Evolutionary conservation across 37 sponge, comb jelly and placozoan genomes (phyloP), one percentile per base, ranked within the genome.

Genomic region (Cliona cf. orientalis): DNA sequence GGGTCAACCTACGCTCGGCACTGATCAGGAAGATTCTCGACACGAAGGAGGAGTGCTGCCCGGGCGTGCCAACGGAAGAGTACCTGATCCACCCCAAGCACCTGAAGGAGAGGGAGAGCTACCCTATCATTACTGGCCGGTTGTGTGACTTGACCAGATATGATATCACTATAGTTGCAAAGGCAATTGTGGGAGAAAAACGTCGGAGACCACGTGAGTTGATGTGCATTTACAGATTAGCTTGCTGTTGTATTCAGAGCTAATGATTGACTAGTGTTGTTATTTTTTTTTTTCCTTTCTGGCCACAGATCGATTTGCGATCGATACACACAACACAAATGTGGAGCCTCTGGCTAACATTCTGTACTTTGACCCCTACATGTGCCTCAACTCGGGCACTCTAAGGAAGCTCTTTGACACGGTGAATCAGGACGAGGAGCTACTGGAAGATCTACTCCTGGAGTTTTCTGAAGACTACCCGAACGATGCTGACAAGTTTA

Each of bases 21-120:
- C 17, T 86, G 40, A 77, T 86, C 33, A 40, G 38, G n/a, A 77
- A 76, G 21, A 86, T 86, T 34, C 43, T 86, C 2, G 73, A 71
- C 0, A 45, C 71, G 3, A 86, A 71, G 44, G 28, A 45, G 25
- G 71, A 60, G 1, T 78, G 55, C 31, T 58, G 71, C 45, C 64
- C 63, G 1, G 53, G 61, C 0, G 9, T 86, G 0, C 0, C 0
- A 28, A 58, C 70, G 0, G 6, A 29, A 0, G 79, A 86, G 29
- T 68, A 14, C 32, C 49, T 78, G 5, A 9, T 86, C 44, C 73
- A 86, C 33, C 79, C 79, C 4, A 7, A 31, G 11, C 60, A 78
- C 21, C 72, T 86, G 9, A 34, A 66, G 31, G 35, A 59, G 25
- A 17, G 42, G 6, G 61, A 81, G 1, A 22, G 19, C 11, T 86